phyloP scores from a whole-genome alignment of 1,140 invertebrate genomes.

The Diachasma alloeum region DNA sequence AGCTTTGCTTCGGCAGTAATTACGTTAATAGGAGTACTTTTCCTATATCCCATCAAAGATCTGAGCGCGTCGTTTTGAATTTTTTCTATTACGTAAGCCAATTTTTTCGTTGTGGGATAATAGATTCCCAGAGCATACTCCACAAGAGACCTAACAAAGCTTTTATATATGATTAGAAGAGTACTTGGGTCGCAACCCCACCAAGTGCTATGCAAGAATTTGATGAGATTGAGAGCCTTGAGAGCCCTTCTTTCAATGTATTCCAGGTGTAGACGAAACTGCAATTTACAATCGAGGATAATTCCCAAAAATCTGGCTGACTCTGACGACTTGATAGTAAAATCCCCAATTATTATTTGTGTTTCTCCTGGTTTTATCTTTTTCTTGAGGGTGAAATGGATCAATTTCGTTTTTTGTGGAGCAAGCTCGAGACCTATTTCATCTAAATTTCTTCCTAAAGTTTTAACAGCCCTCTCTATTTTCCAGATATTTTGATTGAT shows the following conservation, averaged over 20 bases:
- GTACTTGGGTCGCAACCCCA: conserved; percentile 21
- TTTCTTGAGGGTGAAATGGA: no score
- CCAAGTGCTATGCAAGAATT: conserved; percentile 14
- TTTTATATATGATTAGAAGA: conserved; percentile 18
- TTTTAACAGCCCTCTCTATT: no score
- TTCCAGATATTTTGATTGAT: no score
- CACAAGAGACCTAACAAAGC: conserved; percentile 16
- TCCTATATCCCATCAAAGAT: neutral
- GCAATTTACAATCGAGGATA: conserved; percentile 28
- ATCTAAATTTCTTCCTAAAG: no score
- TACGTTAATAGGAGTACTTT: neutral
- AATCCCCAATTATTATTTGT: no score
- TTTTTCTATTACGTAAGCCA: neutral
- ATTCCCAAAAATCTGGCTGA: conserved; percentile 35
- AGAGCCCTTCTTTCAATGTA: conserved; percentile 15
- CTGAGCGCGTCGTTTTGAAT: neutral
- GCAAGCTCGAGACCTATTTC: no score
- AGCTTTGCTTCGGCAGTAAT: neutral
- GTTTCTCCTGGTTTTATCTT: no score
- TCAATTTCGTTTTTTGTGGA: no score
- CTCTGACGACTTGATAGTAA: neutral
- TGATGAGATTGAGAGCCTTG: conserved; percentile 27
- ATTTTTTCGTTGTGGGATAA: neutral
- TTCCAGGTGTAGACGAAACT: conserved; percentile 32
- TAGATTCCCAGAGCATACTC: conserved; percentile 1